Evolutionary conservation across 2,113 vertebrate genomes (phyloP).

Genomic region (Cryptotis parvus): DNA sequence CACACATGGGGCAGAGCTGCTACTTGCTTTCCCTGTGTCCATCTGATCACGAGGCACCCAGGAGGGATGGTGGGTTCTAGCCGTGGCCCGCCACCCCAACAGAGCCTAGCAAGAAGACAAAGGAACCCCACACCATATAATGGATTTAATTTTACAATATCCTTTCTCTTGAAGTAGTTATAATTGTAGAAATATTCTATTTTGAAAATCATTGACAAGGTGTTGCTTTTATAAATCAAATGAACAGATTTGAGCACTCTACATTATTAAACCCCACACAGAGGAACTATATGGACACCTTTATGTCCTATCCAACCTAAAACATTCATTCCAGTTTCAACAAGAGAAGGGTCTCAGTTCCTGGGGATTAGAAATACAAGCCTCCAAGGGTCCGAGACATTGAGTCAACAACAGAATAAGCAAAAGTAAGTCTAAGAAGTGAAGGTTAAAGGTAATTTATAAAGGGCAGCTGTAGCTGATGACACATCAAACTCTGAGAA

Average conservation of each 20-base stretch:
- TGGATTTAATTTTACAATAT: no score
- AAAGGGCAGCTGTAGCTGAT: slow-evolving; percentile 14
- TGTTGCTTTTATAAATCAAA: slow-evolving; percentile 7
- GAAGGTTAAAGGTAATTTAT: slow-evolving; percentile 38
- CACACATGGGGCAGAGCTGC: no score
- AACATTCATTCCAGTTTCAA: not conserved
- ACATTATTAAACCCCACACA: not conserved
- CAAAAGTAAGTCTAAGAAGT: not conserved
- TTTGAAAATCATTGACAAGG: not conserved
- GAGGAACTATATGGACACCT: not conserved
- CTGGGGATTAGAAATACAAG: not conserved
- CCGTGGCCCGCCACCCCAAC: no score
- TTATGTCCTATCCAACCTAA: not conserved
- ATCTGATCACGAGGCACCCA: no score
- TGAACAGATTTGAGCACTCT: not conserved
- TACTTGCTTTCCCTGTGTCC: no score
- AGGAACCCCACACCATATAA: no score
- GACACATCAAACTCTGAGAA: slow-evolving; percentile 7
- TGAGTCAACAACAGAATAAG: not conserved
- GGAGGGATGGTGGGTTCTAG: no score
- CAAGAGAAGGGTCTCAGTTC: not conserved
- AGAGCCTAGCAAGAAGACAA: no score
- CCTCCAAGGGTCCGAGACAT: not conserved
- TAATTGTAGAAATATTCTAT: not conserved
- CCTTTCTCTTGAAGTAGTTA: not conserved